These are phyloP conservation scores for Celastrina argiolus DNA, from an alignment of 2,888 invertebrate genomes.

Conservation along the genomic window DNA sequence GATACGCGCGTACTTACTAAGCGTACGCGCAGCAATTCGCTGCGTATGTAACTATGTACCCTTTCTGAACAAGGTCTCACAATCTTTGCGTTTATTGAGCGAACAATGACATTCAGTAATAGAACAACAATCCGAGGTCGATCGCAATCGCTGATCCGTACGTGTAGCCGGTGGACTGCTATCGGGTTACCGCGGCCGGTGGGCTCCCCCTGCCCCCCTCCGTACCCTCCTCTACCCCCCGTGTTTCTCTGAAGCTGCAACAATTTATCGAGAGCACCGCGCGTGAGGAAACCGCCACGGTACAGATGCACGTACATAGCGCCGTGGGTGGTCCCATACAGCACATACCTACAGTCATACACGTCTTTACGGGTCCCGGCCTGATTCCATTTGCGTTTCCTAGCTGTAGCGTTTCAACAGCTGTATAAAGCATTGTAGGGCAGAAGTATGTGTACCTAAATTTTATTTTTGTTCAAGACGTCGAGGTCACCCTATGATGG, in stretches of 20 bases:
- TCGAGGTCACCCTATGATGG: too few species aligned
- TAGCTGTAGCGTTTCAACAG: background rate
- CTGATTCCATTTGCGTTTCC: background rate
- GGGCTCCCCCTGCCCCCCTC: background rate
- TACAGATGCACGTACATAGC: constrained; percentile 7
- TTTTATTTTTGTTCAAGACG: too few species aligned
- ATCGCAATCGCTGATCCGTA: background rate
- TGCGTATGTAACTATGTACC: background rate
- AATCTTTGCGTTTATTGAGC: background rate
- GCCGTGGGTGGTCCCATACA: constrained; percentile 15
- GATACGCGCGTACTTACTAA: too few species aligned
- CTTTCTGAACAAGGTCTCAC: background rate
- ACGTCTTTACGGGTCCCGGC: background rate
- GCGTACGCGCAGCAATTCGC: background rate
- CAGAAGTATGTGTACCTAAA: too few species aligned
- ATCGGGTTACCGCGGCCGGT: constrained; percentile 5
- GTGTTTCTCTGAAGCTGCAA: background rate
- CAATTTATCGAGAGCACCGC: constrained; percentile 1
- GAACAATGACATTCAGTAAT: background rate
- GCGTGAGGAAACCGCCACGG: constrained; percentile 6
- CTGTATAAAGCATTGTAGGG: background rate
- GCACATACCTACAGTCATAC: background rate
- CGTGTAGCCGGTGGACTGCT: background rate
- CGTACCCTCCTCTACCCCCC: background rate
- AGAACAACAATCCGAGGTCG: background rate